phyloP scores from a whole-genome alignment of 2,797 vertebrate genomes.

The Hyperoplus lanceolatus region DNA sequence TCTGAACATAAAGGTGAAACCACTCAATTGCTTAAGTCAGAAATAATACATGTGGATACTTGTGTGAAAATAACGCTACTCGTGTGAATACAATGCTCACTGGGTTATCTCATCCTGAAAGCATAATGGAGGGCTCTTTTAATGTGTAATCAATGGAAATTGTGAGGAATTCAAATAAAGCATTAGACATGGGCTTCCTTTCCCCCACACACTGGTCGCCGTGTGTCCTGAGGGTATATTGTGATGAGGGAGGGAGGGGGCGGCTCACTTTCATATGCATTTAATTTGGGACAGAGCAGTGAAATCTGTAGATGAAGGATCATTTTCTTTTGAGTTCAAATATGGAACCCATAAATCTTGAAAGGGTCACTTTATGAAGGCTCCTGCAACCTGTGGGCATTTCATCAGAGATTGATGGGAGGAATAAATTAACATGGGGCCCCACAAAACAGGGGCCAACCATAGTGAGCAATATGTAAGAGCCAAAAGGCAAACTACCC shows the following conservation, averaged over 20 bases:
- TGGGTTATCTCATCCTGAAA: constrained; percentile 39
- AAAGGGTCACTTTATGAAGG: constrained; percentile 50
- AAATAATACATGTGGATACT: constrained; percentile 14
- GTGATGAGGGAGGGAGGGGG: constrained; percentile 46
- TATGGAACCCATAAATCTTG: constrained; percentile 59
- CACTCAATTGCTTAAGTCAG: not conserved
- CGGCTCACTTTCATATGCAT: constrained; percentile 65
- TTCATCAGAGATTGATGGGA: constrained; percentile 62
- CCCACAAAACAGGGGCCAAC: constrained; percentile 27
- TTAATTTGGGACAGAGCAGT: constrained; percentile 58
- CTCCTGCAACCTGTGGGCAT: constrained; percentile 42
- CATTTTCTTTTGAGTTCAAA: constrained; percentile 66
- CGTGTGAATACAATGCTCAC: constrained; percentile 15
- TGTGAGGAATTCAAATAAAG: constrained; percentile 72
- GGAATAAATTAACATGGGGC: constrained; percentile 49
- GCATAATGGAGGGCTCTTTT: constrained; percentile 66
- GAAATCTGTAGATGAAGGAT: constrained; percentile 70
- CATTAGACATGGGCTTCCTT: constrained; percentile 49
- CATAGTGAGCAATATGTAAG: constrained; percentile 42
- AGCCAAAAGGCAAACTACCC: constrained; percentile 10
- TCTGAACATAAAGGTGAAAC: not conserved
- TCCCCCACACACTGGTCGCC: constrained; percentile 50
- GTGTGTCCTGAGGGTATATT: constrained; percentile 74
- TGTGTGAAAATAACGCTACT: not conserved
- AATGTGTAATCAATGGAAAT: constrained; percentile 82